Conservation (phyloP, 2,888 invertebrate genomes). For the Sepiola atlantica region DNA sequence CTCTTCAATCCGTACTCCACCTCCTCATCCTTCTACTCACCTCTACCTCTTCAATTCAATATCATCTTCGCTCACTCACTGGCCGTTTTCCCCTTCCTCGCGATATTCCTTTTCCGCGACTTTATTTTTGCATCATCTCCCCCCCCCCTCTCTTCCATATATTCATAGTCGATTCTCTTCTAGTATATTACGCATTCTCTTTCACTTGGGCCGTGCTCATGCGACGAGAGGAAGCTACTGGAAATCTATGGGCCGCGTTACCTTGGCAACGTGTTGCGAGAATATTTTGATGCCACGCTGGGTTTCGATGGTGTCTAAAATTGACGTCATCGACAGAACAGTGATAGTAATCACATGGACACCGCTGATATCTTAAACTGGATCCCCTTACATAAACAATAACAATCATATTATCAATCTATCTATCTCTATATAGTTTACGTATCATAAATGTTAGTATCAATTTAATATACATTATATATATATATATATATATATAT, state of each 20-base stretch:
- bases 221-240: background rate
- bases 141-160: no score
- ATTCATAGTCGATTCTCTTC: background rate
- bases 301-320: background rate
- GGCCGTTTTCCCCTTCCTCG: background rate
- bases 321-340: background rate
- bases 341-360: background rate
- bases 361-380: background rate
- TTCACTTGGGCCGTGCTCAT: background rate
- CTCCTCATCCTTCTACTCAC: background rate
- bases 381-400: no score
- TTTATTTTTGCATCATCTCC: background rate
- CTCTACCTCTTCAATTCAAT: background rate
- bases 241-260: slow-evolving; percentile 2
- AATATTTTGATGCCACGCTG: background rate
- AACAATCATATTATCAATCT: no score
- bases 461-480: no score
- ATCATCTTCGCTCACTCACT: background rate
- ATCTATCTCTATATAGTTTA: no score
- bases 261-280: slow-evolving; percentile 2
- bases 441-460: no score
- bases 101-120: background rate
- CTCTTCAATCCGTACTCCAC: background rate
- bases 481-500: no score
- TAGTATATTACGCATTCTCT: background rate